Evolutionary conservation across 1,140 invertebrate genomes (phyloP).

Genomic region (Halictus rubicundus): DNA sequence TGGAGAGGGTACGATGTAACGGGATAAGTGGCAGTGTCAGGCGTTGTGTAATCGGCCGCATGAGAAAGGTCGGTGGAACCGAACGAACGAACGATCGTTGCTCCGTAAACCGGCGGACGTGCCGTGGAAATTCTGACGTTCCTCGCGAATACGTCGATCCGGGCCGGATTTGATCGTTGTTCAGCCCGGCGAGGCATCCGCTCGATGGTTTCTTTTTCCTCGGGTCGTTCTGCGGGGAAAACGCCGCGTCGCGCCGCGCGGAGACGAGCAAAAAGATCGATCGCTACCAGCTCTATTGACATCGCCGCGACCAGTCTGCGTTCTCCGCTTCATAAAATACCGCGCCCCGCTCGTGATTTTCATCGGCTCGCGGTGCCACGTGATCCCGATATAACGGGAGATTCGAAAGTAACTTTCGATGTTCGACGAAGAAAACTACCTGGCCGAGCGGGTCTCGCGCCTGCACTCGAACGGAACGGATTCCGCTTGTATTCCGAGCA

Average conservation of each 20-base stretch:
- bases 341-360: background rate
- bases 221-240: too few relatives aligned
- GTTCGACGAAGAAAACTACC: background rate
- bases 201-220: background rate
- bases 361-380: background rate
- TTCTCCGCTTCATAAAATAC: background rate
- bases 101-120: constrained; percentile 39
- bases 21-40: constrained; percentile 51
- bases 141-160: background rate
- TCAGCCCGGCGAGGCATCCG: background rate
- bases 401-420: constrained; percentile 15
- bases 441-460: background rate
- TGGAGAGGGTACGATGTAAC: constrained; percentile 46
- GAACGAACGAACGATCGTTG: constrained; percentile 43
- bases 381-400: background rate
- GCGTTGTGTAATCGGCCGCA: constrained; percentile 47
- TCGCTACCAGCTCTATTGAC: background rate
- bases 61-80: constrained; percentile 47
- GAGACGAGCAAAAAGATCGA: background rate
- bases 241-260: too few relatives aligned
- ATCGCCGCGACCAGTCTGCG: background rate
- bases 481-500: background rate
- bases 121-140: constrained; percentile 45
- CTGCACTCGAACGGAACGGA: too few relatives aligned
- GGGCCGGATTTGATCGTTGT: constrained; percentile 13